Evolutionary conservation across 2,888 invertebrate species (phyloP).

Genomic region (Glyphotaelius pellucidus): DNA sequence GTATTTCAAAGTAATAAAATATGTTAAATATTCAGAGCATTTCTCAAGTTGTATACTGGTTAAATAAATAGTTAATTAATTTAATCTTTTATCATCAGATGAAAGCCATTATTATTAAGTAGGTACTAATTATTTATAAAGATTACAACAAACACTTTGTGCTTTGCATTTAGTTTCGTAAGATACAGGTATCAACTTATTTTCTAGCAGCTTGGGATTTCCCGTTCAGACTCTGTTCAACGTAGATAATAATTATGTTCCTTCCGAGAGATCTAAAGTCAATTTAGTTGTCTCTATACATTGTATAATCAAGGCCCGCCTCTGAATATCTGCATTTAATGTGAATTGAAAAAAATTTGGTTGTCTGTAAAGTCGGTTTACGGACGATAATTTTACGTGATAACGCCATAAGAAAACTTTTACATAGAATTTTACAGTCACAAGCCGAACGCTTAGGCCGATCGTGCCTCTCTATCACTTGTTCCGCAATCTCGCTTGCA

Average conservation of each 20-base stretch:
- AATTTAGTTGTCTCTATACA: not conserved
- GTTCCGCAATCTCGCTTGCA: no score
- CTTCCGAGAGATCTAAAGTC: not conserved
- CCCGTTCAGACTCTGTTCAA: no score
- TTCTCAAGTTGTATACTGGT: not conserved
- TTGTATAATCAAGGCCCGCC: not conserved
- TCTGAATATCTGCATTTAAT: not conserved
- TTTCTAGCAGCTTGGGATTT: no score
- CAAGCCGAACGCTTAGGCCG: no score
- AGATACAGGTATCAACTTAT: not conserved
- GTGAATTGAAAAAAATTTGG: no score
- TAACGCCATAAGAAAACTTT: no score
- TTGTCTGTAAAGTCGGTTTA: no score
- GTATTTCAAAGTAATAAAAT: not conserved
- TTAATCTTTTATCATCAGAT: not conserved
- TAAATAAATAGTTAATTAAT: not conserved
- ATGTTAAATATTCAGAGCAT: not conserved
- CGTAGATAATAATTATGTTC: not conserved
- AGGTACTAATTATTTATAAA: not conserved
- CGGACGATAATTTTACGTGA: no score
- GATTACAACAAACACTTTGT: not conserved
- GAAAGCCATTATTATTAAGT: not conserved
- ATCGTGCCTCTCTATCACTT: no score
- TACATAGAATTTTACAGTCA: no score
- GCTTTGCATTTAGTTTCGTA: not conserved